A percentile compares a stretch with the other conserved stretches of the same genome.
phyloP scores from a whole-genome alignment of 2,113 vertebrate genomes.

The Paradoxurus hermaphroditus region DNA sequence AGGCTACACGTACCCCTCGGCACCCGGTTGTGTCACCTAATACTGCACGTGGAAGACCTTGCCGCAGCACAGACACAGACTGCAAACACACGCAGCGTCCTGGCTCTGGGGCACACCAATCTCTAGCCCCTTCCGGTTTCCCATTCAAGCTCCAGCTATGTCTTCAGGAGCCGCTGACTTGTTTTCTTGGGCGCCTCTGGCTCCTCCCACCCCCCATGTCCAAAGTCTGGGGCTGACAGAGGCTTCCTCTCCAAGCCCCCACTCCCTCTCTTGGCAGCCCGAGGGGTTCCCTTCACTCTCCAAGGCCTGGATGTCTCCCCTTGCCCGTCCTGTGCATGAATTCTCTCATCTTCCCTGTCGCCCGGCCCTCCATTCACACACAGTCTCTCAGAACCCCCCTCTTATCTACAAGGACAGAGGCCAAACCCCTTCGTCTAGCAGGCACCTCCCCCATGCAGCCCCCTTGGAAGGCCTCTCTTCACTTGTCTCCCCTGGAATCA shows the following conservation, averaged over 20 bases:
- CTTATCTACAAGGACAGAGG: neutral
- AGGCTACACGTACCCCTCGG: fast-evolving
- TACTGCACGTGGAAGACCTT: neutral
- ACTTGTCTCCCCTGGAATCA: neutral
- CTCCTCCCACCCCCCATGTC: neutral
- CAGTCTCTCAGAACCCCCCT: neutral
- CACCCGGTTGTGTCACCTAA: neutral
- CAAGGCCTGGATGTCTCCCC: too few relatives aligned
- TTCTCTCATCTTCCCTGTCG: neutral
- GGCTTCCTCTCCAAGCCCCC: neutral
- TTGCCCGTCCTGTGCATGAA: neutral
- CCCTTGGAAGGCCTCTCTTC: neutral
- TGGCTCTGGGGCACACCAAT: neutral
- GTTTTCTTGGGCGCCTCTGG: neutral
- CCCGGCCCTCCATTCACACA: neutral
- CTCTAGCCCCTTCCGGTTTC: neutral
- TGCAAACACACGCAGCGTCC: neutral
- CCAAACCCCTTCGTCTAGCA: neutral
- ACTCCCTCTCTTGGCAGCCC: neutral
- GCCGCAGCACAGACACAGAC: neutral
- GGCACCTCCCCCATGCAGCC: neutral
- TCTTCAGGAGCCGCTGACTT: neutral
- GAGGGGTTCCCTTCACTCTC: neutral
- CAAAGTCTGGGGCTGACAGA: neutral
- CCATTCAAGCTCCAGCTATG: neutral